These are phyloP conservation scores for Speoplatyrhinus poulsoni DNA, from an alignment of 2,113 vertebrate genomes.

Conservation along the genomic window DNA sequence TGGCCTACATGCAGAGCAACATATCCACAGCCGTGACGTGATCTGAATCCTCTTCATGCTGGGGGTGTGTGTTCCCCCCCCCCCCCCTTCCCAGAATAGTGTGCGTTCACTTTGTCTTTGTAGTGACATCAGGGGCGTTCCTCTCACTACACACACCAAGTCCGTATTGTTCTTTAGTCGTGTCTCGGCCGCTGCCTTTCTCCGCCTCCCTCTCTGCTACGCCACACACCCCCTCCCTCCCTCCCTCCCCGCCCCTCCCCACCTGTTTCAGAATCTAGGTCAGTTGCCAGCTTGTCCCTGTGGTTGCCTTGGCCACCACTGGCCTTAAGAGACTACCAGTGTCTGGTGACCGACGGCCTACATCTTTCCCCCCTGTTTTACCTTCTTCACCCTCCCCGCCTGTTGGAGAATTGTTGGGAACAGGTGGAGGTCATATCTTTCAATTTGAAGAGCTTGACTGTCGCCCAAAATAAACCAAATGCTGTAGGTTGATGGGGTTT, in stretches of 20 bases:
- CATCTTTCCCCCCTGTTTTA: background rate
- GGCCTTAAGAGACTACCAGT: constrained; percentile 2
- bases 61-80: no score
- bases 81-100: no score
- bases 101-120: no score
- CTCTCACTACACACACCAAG: background rate
- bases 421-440: no score
- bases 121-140: background rate
- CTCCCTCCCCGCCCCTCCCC: constrained; percentile 3
- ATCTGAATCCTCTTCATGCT: no score
- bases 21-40: no score
- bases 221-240: background rate
- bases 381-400: background rate
- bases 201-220: no score
- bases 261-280: constrained; percentile 24
- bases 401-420: no score
- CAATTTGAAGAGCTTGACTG: no score
- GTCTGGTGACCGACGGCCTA: background rate
- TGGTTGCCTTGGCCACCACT: constrained; percentile 19
- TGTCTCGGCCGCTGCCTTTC: background rate
- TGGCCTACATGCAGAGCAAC: no score
- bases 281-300: constrained; percentile 14
- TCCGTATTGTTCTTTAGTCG: background rate
- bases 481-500: no score
- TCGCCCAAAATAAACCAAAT: no score